Percentiles rank a stretch among this genome's conserved stretches.
These are phyloP conservation scores for Leptoteleia sp. DNA, from an alignment of 1,140 invertebrate species.

Conservation along the genomic window DNA sequence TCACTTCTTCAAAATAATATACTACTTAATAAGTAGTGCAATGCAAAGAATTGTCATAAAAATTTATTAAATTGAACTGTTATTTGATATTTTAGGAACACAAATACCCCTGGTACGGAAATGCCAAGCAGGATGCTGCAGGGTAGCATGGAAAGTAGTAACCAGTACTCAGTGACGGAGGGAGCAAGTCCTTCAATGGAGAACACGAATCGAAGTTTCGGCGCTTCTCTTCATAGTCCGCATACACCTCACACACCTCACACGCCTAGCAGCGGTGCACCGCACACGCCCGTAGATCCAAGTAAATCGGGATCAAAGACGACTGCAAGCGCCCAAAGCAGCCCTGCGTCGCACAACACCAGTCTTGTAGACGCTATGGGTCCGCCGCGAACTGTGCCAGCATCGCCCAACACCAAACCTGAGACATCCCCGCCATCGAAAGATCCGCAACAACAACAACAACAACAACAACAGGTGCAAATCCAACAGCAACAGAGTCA, in stretches of 20 bases:
- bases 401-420: conserved; percentile 78
- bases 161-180: conserved; percentile 75
- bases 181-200: conserved; percentile 79
- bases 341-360: conserved; percentile 76
- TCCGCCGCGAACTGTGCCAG: conserved; percentile 77
- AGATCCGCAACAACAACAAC: no score
- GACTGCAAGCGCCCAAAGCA: conserved; percentile 77
- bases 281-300: conserved; percentile 75
- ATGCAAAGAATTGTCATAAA: no score
- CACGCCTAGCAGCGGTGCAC: conserved; percentile 76
- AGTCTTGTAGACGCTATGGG: conserved; percentile 77
- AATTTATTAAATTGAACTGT: neutral
- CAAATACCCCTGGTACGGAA: conserved; percentile 70
- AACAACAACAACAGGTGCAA: no score
- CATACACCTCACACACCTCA: conserved; percentile 79
- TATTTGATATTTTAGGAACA: conserved; percentile 63
- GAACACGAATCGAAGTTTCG: conserved; percentile 75
- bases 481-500: no score
- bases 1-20: no score
- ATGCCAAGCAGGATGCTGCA: conserved; percentile 75
- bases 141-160: conserved; percentile 71
- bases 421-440: no score
- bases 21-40: no score
- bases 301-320: conserved; percentile 73
- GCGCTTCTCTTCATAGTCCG: conserved; percentile 77